phyloP scores from a whole-genome alignment of 2,888 invertebrate genomes.

The Terebella lapidaria region DNA sequence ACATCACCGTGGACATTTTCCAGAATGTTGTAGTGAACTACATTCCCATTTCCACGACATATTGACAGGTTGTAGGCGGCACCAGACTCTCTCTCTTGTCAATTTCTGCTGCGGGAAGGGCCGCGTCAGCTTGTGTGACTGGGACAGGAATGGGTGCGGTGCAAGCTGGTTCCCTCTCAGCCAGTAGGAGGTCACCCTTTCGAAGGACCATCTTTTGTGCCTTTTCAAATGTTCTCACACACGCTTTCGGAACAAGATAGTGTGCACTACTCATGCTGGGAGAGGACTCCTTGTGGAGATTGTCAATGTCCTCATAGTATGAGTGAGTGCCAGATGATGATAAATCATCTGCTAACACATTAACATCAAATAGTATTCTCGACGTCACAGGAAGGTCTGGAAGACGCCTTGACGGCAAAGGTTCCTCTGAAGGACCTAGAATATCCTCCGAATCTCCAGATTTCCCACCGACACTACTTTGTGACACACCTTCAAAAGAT shows the following conservation, averaged over 20 bases:
- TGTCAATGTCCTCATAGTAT: slow-evolving; percentile 30
- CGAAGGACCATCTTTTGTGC: slow-evolving; percentile 8
- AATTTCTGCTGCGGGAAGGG: too few relatives aligned
- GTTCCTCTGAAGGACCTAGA: background rate
- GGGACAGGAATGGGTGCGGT: too few relatives aligned
- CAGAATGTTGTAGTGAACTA: slow-evolving; percentile 27
- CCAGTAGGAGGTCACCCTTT: slow-evolving; percentile 12
- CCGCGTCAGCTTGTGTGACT: too few relatives aligned
- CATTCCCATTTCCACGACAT: slow-evolving; percentile 19
- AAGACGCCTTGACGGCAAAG: background rate
- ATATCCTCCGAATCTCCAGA: background rate
- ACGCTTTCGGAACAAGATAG: slow-evolving; percentile 26
- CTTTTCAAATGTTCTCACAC: slow-evolving; percentile 9
- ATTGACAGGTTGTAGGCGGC: slow-evolving; percentile 24
- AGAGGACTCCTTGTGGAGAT: slow-evolving; percentile 6
- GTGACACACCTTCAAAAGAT: too few relatives aligned
- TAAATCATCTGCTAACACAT: slow-evolving; percentile 9
- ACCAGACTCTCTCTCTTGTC: background rate
- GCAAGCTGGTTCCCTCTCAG: slow-evolving; percentile 7
- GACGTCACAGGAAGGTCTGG: background rate
- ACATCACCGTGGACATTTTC: slow-evolving; percentile 27
- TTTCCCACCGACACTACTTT: background rate
- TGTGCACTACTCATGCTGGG: slow-evolving; percentile 4
- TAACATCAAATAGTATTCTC: slow-evolving; percentile 6
- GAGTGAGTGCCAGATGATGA: slow-evolving; percentile 20